phyloP scores from a whole-genome alignment of 2,797 vertebrate species.

The Epinephelus coioides region DNA sequence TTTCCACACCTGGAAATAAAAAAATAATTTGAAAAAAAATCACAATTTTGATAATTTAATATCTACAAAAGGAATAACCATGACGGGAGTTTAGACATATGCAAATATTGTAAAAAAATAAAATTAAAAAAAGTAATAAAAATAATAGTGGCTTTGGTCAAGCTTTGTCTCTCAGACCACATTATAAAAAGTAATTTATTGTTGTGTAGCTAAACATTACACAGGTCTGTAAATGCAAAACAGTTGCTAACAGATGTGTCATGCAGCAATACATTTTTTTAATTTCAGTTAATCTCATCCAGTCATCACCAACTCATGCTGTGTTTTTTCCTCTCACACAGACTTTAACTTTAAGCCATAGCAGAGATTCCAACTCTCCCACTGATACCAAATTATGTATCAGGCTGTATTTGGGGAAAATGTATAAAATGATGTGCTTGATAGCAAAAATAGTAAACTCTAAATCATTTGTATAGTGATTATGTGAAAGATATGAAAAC shows the following conservation, averaged over 20 bases:
- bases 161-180: neutral
- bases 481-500: too few species aligned
- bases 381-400: neutral
- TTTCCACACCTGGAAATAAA: constrained; percentile 52
- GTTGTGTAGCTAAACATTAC: neutral
- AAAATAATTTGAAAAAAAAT: too few species aligned
- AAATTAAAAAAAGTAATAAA: too few species aligned
- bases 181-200: neutral
- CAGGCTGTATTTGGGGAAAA: neutral
- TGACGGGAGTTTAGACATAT: neutral
- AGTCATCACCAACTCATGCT: neutral
- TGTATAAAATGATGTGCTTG: neutral
- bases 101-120: neutral
- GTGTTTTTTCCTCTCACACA: neutral
- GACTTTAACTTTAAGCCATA: neutral
- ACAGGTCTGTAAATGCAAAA: neutral
- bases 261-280: neutral
- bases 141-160: neutral
- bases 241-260: neutral
- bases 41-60: neutral
- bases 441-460: neutral
- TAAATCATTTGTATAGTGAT: too few species aligned
- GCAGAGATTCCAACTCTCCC: neutral
- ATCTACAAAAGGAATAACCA: neutral
- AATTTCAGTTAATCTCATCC: too few species aligned